Percentiles rank a stretch among this genome's conserved stretches.
These are phyloP conservation scores for Scarus forsteni DNA, from an alignment of 2,797 vertebrate species.

Conservation along the genomic window DNA sequence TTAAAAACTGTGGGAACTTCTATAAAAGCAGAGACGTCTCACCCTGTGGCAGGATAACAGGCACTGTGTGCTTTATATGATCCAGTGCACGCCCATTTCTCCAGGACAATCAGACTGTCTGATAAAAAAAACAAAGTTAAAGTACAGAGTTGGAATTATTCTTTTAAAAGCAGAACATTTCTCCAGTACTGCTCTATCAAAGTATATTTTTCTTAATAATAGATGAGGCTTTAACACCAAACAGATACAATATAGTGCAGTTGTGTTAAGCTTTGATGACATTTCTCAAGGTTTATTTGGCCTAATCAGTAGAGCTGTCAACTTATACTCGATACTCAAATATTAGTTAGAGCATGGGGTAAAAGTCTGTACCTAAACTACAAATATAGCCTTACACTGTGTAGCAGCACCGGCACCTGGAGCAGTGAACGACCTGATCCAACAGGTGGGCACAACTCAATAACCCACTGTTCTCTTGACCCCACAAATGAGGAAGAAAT, in stretches of 20 bases:
- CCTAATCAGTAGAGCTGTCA: conserved; percentile 3
- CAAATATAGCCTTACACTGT: too few species aligned
- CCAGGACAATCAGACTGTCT: conserved; percentile 2
- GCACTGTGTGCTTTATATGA: conserved; percentile 29
- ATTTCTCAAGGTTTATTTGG: background rate
- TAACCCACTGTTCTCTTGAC: too few species aligned
- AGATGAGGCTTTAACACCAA: conserved; percentile 16
- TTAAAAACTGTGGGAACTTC: conserved; percentile 41
- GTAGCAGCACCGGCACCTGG: too few species aligned
- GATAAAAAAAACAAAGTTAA: conserved; percentile 12
- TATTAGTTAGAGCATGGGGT: too few species aligned
- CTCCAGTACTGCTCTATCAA: conserved; percentile 9
- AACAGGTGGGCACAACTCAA: too few species aligned
- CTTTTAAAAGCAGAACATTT: background rate
- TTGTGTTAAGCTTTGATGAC: conserved; percentile 16
- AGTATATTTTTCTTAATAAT: conserved; percentile 17
- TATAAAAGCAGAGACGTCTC: conserved; percentile 39
- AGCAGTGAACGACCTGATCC: too few species aligned
- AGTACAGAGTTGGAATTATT: background rate
- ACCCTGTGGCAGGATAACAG: conserved; percentile 30
- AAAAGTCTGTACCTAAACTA: too few species aligned
- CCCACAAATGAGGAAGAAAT: too few species aligned
- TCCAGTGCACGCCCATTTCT: conserved; percentile 20
- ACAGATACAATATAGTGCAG: conserved; percentile 1
- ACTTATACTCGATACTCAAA: too few species aligned